Percentiles rank a stretch among this genome's conserved stretches.
phyloP scores from a whole-genome alignment of 2,113 vertebrate species.

The Nipponia nippon region DNA sequence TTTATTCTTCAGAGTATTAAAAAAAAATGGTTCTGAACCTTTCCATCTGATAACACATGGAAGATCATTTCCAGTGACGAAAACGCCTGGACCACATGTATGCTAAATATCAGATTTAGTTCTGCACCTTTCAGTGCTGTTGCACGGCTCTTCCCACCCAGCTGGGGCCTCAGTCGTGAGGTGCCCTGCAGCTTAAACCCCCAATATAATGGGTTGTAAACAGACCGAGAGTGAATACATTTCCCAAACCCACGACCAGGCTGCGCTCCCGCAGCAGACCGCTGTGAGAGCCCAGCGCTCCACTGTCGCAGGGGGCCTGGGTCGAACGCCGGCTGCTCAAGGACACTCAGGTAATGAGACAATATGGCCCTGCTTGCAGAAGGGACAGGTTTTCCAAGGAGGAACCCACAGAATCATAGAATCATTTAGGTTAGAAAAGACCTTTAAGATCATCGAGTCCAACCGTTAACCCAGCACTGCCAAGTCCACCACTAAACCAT shows the following conservation, averaged over 20 bases:
- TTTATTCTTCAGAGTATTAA: background rate
- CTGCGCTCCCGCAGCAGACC: background rate
- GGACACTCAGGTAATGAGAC: background rate
- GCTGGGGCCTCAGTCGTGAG: background rate
- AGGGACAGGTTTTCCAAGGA: background rate
- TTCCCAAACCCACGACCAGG: background rate
- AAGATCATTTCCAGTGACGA: background rate
- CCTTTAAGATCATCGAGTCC: no score
- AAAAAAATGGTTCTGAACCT: background rate
- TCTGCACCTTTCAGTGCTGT: background rate
- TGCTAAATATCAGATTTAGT: background rate
- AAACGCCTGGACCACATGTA: background rate
- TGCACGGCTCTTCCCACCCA: background rate
- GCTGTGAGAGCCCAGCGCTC: background rate
- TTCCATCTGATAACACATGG: background rate
- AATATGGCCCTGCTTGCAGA: background rate
- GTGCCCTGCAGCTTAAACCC: background rate
- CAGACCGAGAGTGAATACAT: background rate
- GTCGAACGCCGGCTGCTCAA: background rate
- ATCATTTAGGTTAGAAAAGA: no score
- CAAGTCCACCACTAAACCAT: no score
- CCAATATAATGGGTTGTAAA: background rate
- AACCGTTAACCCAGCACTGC: no score
- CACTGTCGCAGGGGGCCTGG: fast-evolving
- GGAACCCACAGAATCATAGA: background rate